These are phyloP conservation scores for Hestina assimilis DNA, from an alignment of 1,140 invertebrate species.

Conservation along the genomic window DNA sequence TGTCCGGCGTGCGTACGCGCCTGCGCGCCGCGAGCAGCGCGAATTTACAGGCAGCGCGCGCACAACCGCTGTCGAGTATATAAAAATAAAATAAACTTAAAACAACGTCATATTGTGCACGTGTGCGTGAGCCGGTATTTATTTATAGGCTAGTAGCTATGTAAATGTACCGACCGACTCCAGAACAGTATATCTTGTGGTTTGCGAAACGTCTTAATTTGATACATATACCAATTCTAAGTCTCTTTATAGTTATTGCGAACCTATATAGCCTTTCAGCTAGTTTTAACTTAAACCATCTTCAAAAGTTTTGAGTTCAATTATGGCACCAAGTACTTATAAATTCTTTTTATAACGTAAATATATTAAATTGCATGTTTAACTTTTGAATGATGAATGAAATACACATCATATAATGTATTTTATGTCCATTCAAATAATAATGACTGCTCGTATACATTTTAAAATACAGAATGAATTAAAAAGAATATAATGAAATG, in stretches of 20 bases:
- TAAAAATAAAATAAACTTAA: conserved; percentile 78
- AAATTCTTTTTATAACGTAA: too few relatives aligned
- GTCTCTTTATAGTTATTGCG: neutral
- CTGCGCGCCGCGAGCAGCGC: conserved; percentile 70
- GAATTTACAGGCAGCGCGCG: conserved; percentile 72
- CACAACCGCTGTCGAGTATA: conserved; percentile 60
- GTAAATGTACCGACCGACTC: conserved; percentile 66
- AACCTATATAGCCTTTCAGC: neutral
- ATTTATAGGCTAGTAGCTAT: conserved; percentile 77
- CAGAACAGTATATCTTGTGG: conserved; percentile 61
- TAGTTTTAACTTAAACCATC: neutral
- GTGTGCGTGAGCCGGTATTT: conserved; percentile 75
- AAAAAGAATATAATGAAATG: neutral
- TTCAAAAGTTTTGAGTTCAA: too few relatives aligned
- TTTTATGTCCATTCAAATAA: too few relatives aligned
- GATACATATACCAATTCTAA: conserved; percentile 22
- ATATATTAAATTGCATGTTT: too few relatives aligned
- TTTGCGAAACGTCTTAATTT: conserved; percentile 73
- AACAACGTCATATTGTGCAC: conserved; percentile 75
- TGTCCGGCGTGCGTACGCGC: conserved; percentile 65
- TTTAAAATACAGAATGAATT: too few relatives aligned
- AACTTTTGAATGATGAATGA: too few relatives aligned
- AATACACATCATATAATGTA: too few relatives aligned
- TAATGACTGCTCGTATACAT: too few relatives aligned
- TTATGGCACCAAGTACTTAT: too few relatives aligned